Base-by-base conservation (phyloP, 2,888 invertebrate genomes). In the Barypeithes pellucidus region DNA sequence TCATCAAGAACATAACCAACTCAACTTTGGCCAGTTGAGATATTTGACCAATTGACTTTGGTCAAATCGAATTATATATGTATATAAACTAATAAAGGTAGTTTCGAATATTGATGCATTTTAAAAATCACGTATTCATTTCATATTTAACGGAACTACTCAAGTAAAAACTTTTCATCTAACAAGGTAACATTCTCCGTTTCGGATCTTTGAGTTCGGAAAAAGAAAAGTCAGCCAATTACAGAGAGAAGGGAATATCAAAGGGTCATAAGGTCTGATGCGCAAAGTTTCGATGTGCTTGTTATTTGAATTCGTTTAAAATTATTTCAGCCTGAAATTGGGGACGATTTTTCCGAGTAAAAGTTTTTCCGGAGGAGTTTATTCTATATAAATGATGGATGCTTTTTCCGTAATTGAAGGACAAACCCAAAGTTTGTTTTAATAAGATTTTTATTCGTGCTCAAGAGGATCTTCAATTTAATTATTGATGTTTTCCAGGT, bases 151-250 rank as follows among this genome's bases (percentile, higher is more conserved):
- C 77, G 78, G 72, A 75, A 75, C 79, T 78, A 77, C 78, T 79
- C 79, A 80, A 77, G 80, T 79, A 78, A 79, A 81, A 81, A 78
- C 77, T 80, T 78, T 76, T 77, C 77, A 76, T 75, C 78, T 81
- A 81, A 81, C 81, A 80, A 81, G 80, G 79, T 79, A 79, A 79
- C 70, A 62, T 74, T 70, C 61, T 67, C 67, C 74, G 73, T 72
- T 72, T 67, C 67, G 36, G 67, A 45, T 72, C 43, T 73, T 50
- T 59, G 61, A 61, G 36, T 60, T 43, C 41, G 62, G 63, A 60
- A 70, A 74, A 74, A 74, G 70, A 70, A 74, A 74, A 65, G 67
- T 66, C 74, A 41, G 74, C 74, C 74, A 74, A 74, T 74, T 74
- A 74, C 67, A 66, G 74, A 52, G 69, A 73, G 68, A 69, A 70